Evolutionary conservation across 2,797 vertebrate genomes (phyloP).

Genomic region (Cichlasoma orientale): DNA sequence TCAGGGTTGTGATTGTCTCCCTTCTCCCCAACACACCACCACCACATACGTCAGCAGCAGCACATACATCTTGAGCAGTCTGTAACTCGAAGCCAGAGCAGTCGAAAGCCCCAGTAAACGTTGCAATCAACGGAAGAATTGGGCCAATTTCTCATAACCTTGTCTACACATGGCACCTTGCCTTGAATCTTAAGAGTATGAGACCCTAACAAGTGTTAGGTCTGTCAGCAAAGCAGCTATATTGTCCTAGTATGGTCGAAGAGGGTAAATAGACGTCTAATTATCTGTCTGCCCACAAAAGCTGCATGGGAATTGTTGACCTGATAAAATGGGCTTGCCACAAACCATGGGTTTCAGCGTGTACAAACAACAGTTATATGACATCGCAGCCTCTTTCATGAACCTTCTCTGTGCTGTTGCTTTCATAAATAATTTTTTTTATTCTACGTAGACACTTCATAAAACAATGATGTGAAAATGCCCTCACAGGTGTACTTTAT

Average conservation of each 20-base stretch:
- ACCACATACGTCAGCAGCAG: constrained; percentile 64
- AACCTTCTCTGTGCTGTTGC: not conserved
- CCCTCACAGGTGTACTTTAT: constrained; percentile 20
- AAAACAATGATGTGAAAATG: constrained; percentile 16
- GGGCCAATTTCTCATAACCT: constrained; percentile 80
- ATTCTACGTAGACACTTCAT: not conserved
- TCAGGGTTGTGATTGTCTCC: constrained; percentile 75
- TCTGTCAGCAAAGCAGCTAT: constrained; percentile 72
- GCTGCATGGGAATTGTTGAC: constrained; percentile 52
- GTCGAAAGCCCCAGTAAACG: constrained; percentile 70
- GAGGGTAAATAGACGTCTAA: constrained; percentile 75
- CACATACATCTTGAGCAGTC: constrained; percentile 76
- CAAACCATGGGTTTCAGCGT: constrained; percentile 27
- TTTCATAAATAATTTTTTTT: not conserved
- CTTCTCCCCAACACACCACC: constrained; percentile 58
- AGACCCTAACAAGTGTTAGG: constrained; percentile 64
- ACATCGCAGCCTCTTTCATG: not conserved
- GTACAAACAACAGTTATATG: constrained; percentile 9
- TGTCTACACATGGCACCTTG: constrained; percentile 72
- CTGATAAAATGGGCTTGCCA: constrained; percentile 47
- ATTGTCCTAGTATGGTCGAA: constrained; percentile 60
- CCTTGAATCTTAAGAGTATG: constrained; percentile 70
- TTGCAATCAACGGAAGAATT: constrained; percentile 77
- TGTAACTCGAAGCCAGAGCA: constrained; percentile 58
- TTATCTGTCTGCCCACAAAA: constrained; percentile 70